Percentiles rank a stretch among this genome's conserved stretches.
These are phyloP conservation scores for Choloepus hoffmanni DNA, from an alignment of 2,113 vertebrate genomes.

Conservation along the genomic window DNA sequence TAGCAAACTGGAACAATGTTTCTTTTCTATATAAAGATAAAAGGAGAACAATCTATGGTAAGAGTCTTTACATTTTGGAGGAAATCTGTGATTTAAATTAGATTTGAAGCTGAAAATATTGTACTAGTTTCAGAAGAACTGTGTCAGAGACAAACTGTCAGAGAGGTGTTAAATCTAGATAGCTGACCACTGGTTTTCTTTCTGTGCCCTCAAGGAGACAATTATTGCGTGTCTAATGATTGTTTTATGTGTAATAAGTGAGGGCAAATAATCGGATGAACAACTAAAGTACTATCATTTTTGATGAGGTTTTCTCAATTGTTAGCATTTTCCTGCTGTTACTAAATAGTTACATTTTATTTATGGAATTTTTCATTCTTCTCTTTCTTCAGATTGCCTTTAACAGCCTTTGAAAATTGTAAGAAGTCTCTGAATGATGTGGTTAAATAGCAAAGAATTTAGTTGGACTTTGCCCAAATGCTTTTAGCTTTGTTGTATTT, in stretches of 20 bases:
- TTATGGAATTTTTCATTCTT: slow-evolving; percentile 1
- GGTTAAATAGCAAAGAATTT: background rate
- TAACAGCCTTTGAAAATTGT: background rate
- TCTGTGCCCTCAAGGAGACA: background rate
- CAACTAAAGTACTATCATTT: background rate
- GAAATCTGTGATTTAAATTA: background rate
- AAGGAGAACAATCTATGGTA: slow-evolving; percentile 15
- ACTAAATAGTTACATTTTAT: background rate
- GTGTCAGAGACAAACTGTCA: background rate
- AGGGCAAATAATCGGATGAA: background rate
- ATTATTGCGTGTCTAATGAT: background rate
- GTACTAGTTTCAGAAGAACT: background rate
- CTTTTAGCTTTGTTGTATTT: slow-evolving; percentile 12
- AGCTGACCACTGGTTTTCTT: background rate
- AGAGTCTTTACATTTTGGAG: background rate
- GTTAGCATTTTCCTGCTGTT: background rate
- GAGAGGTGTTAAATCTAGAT: background rate
- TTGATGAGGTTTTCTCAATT: background rate
- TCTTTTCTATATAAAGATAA: slow-evolving; percentile 25
- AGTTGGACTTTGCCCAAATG: slow-evolving; percentile 5
- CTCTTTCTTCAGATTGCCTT: background rate
- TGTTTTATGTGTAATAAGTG: background rate
- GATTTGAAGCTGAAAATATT: slow-evolving; percentile 18
- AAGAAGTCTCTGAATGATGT: background rate
- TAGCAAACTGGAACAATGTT: background rate